A percentile compares a stretch with the other conserved stretches of the same genome.
phyloP scores from a whole-genome alignment of 2,888 invertebrate genomes.

The Polyommatus iphigenia region DNA sequence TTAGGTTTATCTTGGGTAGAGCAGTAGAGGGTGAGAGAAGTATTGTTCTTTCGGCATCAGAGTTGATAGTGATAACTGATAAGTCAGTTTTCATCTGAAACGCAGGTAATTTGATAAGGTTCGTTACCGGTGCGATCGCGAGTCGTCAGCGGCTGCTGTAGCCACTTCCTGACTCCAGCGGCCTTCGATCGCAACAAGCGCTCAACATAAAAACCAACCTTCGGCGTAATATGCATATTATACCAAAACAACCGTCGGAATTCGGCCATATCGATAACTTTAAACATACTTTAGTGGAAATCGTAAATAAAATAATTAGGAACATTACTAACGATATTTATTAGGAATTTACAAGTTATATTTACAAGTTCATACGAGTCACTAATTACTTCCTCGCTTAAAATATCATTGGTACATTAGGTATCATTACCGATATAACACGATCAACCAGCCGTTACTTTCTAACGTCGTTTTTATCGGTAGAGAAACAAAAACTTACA shows the following conservation, averaged over 20 bases:
- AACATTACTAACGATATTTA: neutral
- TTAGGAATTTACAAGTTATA: conserved; percentile 5
- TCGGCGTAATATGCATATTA: neutral
- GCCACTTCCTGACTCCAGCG: neutral
- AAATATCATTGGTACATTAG: conserved; percentile 7
- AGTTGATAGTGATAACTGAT: neutral
- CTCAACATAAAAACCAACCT: neutral
- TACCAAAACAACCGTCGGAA: neutral
- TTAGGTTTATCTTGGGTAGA: too few species aligned
- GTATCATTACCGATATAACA: neutral
- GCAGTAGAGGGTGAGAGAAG: neutral
- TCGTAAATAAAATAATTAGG: neutral
- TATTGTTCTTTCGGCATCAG: neutral
- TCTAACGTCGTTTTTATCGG: neutral
- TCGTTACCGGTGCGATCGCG: neutral
- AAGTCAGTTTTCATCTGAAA: too few species aligned
- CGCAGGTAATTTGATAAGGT: neutral
- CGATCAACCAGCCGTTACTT: neutral
- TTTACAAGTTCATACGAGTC: conserved; percentile 6
- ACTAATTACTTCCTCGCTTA: conserved; percentile 2
- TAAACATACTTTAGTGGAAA: neutral
- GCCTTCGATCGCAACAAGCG: neutral
- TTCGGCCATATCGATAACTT: neutral
- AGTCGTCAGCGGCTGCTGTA: neutral
- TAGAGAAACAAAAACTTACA: neutral